These are phyloP conservation scores for Sphyrna mokarran DNA, from an alignment of 2,113 vertebrate genomes.

Conservation along the genomic window DNA sequence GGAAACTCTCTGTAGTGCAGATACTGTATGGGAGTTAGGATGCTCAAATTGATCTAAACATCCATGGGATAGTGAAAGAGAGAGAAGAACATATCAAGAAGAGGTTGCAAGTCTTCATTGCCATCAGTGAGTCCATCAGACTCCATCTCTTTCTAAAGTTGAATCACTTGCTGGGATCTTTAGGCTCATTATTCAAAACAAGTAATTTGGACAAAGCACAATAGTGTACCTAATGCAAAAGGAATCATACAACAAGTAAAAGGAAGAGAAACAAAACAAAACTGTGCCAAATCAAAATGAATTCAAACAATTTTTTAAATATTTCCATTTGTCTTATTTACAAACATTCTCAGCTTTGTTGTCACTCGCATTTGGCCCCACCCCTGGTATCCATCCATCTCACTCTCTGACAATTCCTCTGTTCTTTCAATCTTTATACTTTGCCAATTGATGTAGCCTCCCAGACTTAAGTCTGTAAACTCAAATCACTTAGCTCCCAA, in stretches of 20 bases:
- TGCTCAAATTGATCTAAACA: background rate
- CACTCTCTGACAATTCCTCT: background rate
- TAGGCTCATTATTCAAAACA: background rate
- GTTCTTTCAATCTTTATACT: background rate
- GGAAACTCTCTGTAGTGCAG: too few species aligned
- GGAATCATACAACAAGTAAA: background rate
- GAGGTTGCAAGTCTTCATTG: background rate
- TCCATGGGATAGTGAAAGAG: background rate
- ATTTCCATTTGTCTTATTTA: background rate
- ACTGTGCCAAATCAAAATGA: background rate
- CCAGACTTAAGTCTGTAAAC: background rate
- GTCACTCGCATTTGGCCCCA: background rate
- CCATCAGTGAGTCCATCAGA: background rate
- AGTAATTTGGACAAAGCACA: background rate
- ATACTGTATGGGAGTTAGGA: background rate
- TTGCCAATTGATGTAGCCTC: background rate
- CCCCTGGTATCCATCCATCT: background rate
- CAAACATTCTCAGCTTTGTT: background rate
- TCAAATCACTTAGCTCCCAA: background rate
- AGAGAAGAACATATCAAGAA: background rate
- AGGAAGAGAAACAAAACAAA: background rate
- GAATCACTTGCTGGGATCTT: background rate
- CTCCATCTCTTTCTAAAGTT: background rate
- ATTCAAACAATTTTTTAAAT: background rate
- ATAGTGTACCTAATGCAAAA: background rate